Conservation (phyloP, 2,113 vertebrate species). For the Ptilorrhoa leucosticta region DNA sequence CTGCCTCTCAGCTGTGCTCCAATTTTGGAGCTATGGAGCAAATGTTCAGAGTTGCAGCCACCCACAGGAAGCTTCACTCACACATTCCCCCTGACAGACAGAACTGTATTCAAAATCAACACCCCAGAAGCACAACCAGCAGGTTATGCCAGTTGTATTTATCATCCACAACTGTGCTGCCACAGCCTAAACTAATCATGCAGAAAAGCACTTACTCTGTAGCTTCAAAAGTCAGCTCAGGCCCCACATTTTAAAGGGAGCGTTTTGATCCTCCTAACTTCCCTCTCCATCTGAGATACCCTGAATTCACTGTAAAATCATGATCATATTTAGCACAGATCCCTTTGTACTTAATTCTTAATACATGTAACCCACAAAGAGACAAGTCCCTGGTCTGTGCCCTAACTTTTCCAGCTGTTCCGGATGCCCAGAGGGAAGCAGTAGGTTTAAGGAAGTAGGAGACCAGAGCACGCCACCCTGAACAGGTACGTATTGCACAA, state of each 20-base stretch:
- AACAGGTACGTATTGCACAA: background rate
- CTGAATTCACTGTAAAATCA: background rate
- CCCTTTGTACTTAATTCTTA: background rate
- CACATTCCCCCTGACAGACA: background rate
- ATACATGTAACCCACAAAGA: background rate
- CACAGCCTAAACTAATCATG: background rate
- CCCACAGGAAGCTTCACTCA: conserved; percentile 2
- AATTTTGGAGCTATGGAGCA: background rate
- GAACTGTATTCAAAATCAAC: background rate
- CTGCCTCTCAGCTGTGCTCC: conserved; percentile 16
- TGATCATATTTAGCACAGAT: background rate
- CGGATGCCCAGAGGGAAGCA: background rate
- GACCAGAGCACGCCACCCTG: rapidly evolving
- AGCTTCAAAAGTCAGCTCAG: background rate
- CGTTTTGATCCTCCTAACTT: background rate
- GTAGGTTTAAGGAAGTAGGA: background rate
- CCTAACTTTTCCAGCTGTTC: background rate
- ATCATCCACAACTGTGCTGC: background rate
- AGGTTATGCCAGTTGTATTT: conserved; percentile 19
- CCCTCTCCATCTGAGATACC: background rate
- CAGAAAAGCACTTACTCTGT: background rate
- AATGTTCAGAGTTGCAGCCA: background rate
- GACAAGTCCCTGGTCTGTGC: background rate
- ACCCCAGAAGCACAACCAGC: conserved; percentile 18
- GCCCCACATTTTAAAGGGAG: background rate